These are phyloP conservation scores for Mohoua ochrocephala DNA, from an alignment of 2,113 vertebrate species.

Conservation along the genomic window DNA sequence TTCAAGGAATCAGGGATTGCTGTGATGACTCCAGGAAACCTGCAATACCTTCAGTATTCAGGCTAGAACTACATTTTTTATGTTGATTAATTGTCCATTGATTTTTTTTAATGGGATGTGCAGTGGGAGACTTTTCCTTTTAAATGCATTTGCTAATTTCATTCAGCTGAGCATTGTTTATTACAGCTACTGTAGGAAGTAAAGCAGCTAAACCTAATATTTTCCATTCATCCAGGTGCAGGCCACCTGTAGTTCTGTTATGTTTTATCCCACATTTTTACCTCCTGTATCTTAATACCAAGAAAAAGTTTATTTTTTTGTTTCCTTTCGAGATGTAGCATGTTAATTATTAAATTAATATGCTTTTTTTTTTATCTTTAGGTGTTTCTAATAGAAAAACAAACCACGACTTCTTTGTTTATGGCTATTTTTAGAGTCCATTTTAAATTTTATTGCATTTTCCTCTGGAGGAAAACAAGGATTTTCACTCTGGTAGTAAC, in stretches of 20 bases:
- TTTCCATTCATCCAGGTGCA: conserved; percentile 63
- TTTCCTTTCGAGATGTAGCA: neutral
- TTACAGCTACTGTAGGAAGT: conserved; percentile 56
- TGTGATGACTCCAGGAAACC: neutral
- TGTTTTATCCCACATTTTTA: neutral
- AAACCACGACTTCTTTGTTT: neutral
- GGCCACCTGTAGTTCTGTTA: conserved; percentile 60
- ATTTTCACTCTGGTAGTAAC: neutral
- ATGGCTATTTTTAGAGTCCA: neutral
- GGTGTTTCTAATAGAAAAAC: neutral
- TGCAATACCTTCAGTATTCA: neutral
- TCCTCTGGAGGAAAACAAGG: neutral
- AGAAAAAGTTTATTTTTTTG: neutral
- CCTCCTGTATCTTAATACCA: neutral
- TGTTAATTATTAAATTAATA: neutral
- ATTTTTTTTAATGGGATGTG: neutral
- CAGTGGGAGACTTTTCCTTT: conserved; percentile 11
- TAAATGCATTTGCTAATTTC: conserved; percentile 11
- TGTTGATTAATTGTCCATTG: neutral
- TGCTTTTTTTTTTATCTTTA: neutral
- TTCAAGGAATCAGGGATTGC: neutral
- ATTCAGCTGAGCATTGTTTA: conserved; percentile 25
- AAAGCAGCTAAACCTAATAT: neutral
- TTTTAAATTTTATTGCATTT: conserved; percentile 25
- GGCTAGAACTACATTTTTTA: neutral